Evolutionary conservation across 2,113 vertebrate species (phyloP), one percentile per base, ranked within the genome.

Genomic region (Pygathrix nemaeus): DNA sequence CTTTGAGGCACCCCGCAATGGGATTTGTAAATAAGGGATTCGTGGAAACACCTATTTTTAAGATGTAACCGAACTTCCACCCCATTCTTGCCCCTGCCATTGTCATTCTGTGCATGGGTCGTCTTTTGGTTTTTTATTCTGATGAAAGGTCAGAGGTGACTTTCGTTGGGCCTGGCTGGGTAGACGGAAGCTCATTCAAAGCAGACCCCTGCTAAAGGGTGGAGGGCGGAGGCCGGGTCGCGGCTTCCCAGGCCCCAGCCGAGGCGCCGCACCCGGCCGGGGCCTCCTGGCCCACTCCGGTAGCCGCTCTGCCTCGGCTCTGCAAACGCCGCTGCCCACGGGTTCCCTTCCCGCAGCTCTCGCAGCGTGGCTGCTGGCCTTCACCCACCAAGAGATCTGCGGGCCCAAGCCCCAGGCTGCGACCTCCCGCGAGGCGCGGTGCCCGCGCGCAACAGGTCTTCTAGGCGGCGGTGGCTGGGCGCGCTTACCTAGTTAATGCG

Each of bases 401-500:
- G 11, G 35, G 48, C 61, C 35, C 0, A 0, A 1, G 30, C 3
- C 3, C 83, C 57, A 13, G 13, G 40, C 73, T 48, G 82, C 18
- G 0, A 25, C 25, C 23, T 25, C 23, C n/a, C 55, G 4, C 3
- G 3, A 30, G 4, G 59, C 40, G 18, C 23, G 0, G 21, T 11
- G 38, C 30, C 10, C 0, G 68, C 6, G 73, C 14, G 43, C 97
- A 97, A 96, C 96, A 97, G 90, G 96, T 97, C 43, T 35, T 30
- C 23, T 32, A 1, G 68, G 70, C 23, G 1, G 2, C 4, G 0
- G 73, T 2, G 35, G 35, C 70, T 1, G 8, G 45, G 88, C 16
- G 35, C 4, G 30, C 43, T 14, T 32, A 10, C 66, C 43, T 43
- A 0, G 3, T 52, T 82, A 8, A 9, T 0, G 59, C 1, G 17